phyloP scores from a whole-genome alignment of 1,140 invertebrate genomes.

The Zophobas morio region DNA sequence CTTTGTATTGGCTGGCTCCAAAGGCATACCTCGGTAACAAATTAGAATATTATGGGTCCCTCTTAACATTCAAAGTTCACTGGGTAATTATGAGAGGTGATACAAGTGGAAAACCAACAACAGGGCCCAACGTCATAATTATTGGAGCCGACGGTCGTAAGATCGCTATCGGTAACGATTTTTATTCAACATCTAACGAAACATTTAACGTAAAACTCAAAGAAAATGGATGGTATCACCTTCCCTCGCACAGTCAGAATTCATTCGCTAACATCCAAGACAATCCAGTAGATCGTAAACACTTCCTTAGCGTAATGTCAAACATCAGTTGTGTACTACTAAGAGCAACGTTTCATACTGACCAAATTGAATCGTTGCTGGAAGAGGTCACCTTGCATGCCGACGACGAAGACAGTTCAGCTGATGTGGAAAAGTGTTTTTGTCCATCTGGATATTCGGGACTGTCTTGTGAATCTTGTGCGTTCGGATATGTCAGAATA shows the following conservation, averaged over 20 bases:
- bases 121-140: constrained; percentile 88
- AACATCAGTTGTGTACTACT: constrained; percentile 87
- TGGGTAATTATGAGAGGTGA: constrained; percentile 92
- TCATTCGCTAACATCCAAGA: constrained; percentile 71
- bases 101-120: constrained; percentile 87
- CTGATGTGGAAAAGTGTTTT: constrained; percentile 74
- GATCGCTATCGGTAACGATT: constrained; percentile 81
- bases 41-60: constrained; percentile 88
- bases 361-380: constrained; percentile 88
- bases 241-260: constrained; percentile 74
- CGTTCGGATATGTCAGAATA: constrained; percentile 87
- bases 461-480: constrained; percentile 88
- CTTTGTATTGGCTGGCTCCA: constrained; percentile 93
- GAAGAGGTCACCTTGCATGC: constrained; percentile 58
- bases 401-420: constrained; percentile 52
- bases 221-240: constrained; percentile 84
- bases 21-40: constrained; percentile 81
- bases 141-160: constrained; percentile 80
- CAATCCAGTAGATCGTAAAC: constrained; percentile 78
- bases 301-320: constrained; percentile 89
- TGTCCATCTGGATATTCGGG: constrained; percentile 82
- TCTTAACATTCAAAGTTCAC: constrained; percentile 81
- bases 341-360: constrained; percentile 90
- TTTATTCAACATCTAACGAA: constrained; percentile 65
- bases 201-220: constrained; percentile 76